These are phyloP conservation scores for Pampus argenteus DNA, from an alignment of 2,797 vertebrate genomes.

Conservation along the genomic window DNA sequence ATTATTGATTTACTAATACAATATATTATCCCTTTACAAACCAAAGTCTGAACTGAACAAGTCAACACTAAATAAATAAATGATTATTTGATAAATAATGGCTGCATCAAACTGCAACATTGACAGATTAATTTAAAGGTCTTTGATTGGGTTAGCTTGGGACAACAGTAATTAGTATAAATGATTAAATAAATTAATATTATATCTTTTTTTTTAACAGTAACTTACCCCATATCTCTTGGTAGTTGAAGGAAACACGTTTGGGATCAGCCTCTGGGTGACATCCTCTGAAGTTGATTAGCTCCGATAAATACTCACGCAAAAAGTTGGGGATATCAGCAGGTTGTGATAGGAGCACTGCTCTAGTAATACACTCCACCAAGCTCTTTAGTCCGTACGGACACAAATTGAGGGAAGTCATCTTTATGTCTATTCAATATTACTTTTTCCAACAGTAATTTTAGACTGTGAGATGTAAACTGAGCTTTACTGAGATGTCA, in stretches of 20 bases:
- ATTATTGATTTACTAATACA: too few species aligned
- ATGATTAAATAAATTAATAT: not conserved
- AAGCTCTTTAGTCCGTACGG: not conserved
- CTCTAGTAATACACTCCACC: not conserved
- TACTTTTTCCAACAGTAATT: not conserved
- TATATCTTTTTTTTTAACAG: not conserved
- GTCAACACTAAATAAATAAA: too few species aligned
- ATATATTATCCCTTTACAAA: too few species aligned
- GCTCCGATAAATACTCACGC: not conserved
- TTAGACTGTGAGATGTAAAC: not conserved
- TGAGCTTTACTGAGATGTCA: too few species aligned
- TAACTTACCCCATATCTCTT: conserved; percentile 1
- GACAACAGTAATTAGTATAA: not conserved
- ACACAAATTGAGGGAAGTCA: not conserved
- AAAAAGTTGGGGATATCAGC: not conserved
- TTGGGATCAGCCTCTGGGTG: not conserved
- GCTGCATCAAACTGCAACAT: not conserved
- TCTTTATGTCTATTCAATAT: not conserved
- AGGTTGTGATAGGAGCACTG: not conserved
- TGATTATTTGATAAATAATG: too few species aligned
- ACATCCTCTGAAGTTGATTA: not conserved
- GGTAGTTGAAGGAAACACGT: not conserved
- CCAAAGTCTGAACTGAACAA: too few species aligned
- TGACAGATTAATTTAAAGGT: not conserved
- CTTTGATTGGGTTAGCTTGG: not conserved